Evolutionary conservation across 2,888 invertebrate species (phyloP).

Genomic region (Lasioglossum figueresi): DNA sequence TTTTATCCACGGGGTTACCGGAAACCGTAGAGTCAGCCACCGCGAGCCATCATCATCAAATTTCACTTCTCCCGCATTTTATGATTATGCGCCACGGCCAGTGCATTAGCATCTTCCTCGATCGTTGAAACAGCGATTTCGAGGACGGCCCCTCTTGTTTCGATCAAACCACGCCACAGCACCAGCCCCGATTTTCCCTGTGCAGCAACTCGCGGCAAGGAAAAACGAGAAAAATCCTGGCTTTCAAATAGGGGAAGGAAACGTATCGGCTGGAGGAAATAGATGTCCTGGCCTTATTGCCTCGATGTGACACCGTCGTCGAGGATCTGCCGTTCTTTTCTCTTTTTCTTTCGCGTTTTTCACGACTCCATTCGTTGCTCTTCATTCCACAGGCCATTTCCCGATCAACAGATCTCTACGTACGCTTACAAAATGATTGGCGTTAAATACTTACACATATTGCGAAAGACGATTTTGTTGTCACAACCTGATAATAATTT

Average conservation of each 20-base stretch:
- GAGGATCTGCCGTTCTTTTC: slow-evolving; percentile 21
- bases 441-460: neutral
- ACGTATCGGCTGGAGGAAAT: slow-evolving; percentile 77
- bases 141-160: slow-evolving; percentile 23
- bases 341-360: slow-evolving; percentile 9
- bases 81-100: slow-evolving; percentile 60
- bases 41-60: slow-evolving; percentile 67
- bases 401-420: neutral
- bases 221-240: slow-evolving; percentile 19
- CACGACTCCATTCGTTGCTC: neutral
- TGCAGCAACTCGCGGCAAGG: neutral
- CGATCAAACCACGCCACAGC: slow-evolving; percentile 40
- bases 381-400: slow-evolving; percentile 15
- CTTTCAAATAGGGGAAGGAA: slow-evolving; percentile 74
- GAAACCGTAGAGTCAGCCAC: slow-evolving; percentile 64
- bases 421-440: neutral
- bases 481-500: neutral
- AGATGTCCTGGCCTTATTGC: slow-evolving; percentile 65
- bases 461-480: neutral
- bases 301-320: slow-evolving; percentile 35
- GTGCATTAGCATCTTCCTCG: slow-evolving; percentile 62
- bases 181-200: neutral
- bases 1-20: slow-evolving; percentile 53
- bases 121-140: slow-evolving; percentile 51
- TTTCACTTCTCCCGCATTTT: slow-evolving; percentile 62